Evolutionary conservation across 2,888 invertebrate species (phyloP).

Genomic region (Aleiodes leptofemur): DNA sequence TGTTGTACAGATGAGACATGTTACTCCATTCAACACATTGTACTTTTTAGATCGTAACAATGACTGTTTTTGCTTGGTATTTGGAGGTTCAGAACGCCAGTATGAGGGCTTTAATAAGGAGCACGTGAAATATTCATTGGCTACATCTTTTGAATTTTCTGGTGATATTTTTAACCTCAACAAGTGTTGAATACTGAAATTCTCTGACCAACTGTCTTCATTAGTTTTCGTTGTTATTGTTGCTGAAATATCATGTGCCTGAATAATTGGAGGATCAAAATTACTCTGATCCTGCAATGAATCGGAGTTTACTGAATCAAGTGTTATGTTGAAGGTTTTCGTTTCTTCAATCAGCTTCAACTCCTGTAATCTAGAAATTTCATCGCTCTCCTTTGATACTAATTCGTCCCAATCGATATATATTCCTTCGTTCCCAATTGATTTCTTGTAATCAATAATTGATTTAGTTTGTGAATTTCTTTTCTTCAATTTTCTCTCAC

Average conservation of each 20-base stretch:
- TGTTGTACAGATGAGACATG: slow-evolving; percentile 80
- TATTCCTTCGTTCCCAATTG: slow-evolving; percentile 40
- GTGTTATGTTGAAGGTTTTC: slow-evolving; percentile 62
- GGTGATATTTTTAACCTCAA: slow-evolving; percentile 75
- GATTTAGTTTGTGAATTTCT: slow-evolving; percentile 44
- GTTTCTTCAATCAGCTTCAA: slow-evolving; percentile 63
- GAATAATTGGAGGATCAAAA: slow-evolving; percentile 67
- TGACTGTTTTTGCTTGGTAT: slow-evolving; percentile 66
- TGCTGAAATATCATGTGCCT: slow-evolving; percentile 74
- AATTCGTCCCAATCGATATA: slow-evolving; percentile 69
- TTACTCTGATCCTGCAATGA: slow-evolving; percentile 67
- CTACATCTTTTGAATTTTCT: slow-evolving; percentile 72
- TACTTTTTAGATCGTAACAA: slow-evolving; percentile 78
- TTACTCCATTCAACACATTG: slow-evolving; percentile 79
- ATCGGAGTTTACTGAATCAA: slow-evolving; percentile 69
- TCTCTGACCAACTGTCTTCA: slow-evolving; percentile 73
- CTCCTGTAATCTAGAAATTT: slow-evolving; percentile 63
- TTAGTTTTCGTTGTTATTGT: slow-evolving; percentile 74
- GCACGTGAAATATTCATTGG: slow-evolving; percentile 77
- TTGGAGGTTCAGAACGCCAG: slow-evolving; percentile 65
- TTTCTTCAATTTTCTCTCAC: slow-evolving; percentile 47
- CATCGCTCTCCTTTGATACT: slow-evolving; percentile 64
- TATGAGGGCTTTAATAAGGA: slow-evolving; percentile 76
- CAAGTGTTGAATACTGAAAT: slow-evolving; percentile 75
- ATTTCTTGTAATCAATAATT: slow-evolving; percentile 44